These are phyloP conservation scores for Scortum barcoo DNA, from an alignment of 2,113 vertebrate genomes.

Conservation along the genomic window DNA sequence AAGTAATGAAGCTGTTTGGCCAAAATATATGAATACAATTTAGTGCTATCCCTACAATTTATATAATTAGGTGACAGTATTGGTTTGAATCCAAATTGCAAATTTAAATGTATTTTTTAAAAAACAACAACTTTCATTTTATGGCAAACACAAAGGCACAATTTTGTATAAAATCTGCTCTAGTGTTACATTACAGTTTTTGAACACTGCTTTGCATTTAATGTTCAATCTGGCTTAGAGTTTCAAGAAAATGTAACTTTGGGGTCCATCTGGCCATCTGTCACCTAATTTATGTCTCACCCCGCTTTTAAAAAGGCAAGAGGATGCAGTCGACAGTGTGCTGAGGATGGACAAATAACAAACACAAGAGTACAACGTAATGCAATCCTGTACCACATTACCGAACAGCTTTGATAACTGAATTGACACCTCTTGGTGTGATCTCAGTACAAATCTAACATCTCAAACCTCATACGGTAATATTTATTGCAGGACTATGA, in stretches of 20 bases:
- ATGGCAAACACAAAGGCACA: background rate
- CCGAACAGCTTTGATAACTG: background rate
- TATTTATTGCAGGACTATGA: background rate
- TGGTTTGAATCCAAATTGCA: background rate
- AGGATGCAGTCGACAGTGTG: background rate
- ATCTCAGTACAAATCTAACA: background rate
- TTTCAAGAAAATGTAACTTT: constrained; percentile 4
- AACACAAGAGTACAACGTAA: background rate
- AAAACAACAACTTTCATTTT: too few relatives aligned
- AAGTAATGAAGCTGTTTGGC: background rate
- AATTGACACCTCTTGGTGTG: background rate
- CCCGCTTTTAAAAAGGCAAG: background rate
- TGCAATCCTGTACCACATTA: background rate
- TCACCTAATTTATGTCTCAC: background rate
- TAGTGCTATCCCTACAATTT: background rate
- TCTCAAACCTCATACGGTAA: background rate
- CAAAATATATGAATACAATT: background rate
- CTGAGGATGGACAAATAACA: background rate
- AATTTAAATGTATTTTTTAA: background rate
- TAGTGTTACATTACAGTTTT: background rate
- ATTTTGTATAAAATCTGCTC: background rate
- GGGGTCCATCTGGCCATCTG: background rate
- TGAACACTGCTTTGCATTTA: constrained; percentile 7
- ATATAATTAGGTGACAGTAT: background rate
- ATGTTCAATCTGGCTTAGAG: background rate